Base-by-base conservation (phyloP, 1,140 invertebrate species). In the Drosophila mayri region DNA sequence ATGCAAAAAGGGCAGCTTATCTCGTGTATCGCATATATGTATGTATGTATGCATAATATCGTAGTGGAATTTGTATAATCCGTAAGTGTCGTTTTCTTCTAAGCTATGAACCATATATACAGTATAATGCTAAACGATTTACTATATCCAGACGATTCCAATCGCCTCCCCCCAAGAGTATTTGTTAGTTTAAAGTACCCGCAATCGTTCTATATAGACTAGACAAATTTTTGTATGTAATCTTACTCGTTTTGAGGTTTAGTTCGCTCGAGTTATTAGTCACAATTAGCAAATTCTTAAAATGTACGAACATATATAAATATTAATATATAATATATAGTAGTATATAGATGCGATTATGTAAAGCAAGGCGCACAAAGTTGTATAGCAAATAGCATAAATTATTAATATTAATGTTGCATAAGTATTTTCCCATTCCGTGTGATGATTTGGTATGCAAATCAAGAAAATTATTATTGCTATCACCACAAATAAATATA, bases 381-480 rank as follows among this genome's bases (percentile, higher is more conserved):
- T 74, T 85, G 85, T 90, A 90, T 88, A 84, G 85, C 68, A 80
- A 88, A 78, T 88, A 84, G 81, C 76, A 88, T 87, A 87, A 87
- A 80, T 87, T 90, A 88, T 88, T 85, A 81, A 78, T 77, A 25
- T 81, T 78, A 76, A 32, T 62, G 54, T 79, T 57, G 55, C 30
- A 57, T 73, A 66, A 61, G 44, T 68, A 67, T 55, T 72, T 70
- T 43, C 72, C 67, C 54, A 70, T 72, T 62, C 58, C 61, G 40
- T 73, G 49, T 76, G 62, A 76, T 68, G 63, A 71, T 71, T 81
- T 63, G 59, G 72, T 86, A 86, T 81, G 82, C 83, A 86, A 86
- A 86, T 84, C 66, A 65, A 76, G 67, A 76, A 79, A 88, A 88
- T 84, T 84, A 87, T 79, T 81, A 72, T 82, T 76, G 79, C 81